Percentiles rank a stretch among this genome's conserved stretches.
Conservation (phyloP, 2,888 invertebrate species). For the Orchestes rusci region DNA sequence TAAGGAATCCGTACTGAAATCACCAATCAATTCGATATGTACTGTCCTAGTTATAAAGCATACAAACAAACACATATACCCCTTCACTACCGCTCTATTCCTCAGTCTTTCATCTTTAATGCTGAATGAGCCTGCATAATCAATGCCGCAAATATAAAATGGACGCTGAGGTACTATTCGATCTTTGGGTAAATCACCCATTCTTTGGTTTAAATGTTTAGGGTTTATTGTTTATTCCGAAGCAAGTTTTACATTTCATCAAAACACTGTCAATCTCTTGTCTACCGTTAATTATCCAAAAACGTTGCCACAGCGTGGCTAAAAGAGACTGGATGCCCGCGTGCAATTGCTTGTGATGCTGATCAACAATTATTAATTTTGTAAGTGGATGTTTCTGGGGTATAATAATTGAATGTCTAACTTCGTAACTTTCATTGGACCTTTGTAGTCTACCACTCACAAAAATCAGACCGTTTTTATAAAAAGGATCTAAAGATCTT, state of each 20-base stretch:
- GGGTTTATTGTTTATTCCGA: no score
- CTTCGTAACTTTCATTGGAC: neutral
- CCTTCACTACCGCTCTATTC: slow-evolving; percentile 2
- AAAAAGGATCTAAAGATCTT: slow-evolving; percentile 4
- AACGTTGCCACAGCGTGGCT: slow-evolving; percentile 1
- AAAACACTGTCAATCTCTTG: neutral
- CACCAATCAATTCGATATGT: slow-evolving; percentile 3
- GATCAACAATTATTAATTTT: slow-evolving; percentile 2
- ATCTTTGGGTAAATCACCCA: neutral
- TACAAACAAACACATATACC: no score
- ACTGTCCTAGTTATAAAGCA: slow-evolving; percentile 2
- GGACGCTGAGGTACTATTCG: slow-evolving; percentile 4
- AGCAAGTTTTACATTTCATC: slow-evolving; percentile 3
- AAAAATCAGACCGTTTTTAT: slow-evolving; percentile 3
- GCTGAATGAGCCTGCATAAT: slow-evolving; percentile 1
- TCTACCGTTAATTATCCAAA: slow-evolving; percentile 3
- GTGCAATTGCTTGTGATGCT: slow-evolving; percentile 4
- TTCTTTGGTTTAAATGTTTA: slow-evolving; percentile 1
- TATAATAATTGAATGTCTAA: slow-evolving; percentile 1
- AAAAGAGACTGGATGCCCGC: no score
- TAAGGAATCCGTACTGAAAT: slow-evolving; percentile 2
- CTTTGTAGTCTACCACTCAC: neutral
- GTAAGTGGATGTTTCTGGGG: slow-evolving; percentile 1
- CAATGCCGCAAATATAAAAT: slow-evolving; percentile 1
- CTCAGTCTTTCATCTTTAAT: slow-evolving; percentile 1